A percentile compares a stretch with the other conserved stretches of the same genome.
phyloP scores from a whole-genome alignment of 1,140 invertebrate species.

The Helicorthomorpha holstii region DNA sequence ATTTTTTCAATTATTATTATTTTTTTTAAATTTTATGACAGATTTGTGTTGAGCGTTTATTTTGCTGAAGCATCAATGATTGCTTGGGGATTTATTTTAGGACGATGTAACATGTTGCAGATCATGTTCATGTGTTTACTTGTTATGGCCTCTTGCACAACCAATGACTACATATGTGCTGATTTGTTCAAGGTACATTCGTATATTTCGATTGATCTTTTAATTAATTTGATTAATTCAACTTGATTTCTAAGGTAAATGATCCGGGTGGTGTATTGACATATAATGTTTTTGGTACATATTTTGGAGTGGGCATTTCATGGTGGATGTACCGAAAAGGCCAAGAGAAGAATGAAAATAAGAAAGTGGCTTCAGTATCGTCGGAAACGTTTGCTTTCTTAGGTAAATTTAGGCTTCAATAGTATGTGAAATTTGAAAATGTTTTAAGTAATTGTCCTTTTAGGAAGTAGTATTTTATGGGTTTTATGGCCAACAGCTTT shows the following conservation, averaged over 20 bases:
- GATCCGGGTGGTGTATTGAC: background rate
- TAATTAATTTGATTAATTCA: background rate
- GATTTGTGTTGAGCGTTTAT: constrained; percentile 65
- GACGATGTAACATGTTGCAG: constrained; percentile 67
- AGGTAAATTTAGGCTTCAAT: background rate
- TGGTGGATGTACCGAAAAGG: background rate
- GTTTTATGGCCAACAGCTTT: background rate
- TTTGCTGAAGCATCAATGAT: constrained; percentile 75
- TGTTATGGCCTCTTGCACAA: constrained; percentile 55
- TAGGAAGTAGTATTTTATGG: background rate
- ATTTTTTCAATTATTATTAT: background rate
- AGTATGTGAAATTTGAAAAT: background rate
- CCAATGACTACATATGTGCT: constrained; percentile 60
- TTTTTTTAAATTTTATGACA: constrained; percentile 22
- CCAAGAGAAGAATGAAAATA: background rate
- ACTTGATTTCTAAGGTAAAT: background rate
- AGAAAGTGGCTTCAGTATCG: background rate
- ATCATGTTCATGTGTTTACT: constrained; percentile 66
- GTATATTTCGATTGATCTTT: background rate
- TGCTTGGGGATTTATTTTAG: constrained; percentile 77
- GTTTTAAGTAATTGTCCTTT: background rate
- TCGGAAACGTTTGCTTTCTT: background rate
- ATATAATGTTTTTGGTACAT: background rate
- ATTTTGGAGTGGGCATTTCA: background rate
- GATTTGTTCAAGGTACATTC: constrained; percentile 50